A percentile compares a stretch with the other conserved stretches of the same genome.
Evolutionary conservation across 2,797 vertebrate genomes (phyloP).

Genomic region (Tinamus major): DNA sequence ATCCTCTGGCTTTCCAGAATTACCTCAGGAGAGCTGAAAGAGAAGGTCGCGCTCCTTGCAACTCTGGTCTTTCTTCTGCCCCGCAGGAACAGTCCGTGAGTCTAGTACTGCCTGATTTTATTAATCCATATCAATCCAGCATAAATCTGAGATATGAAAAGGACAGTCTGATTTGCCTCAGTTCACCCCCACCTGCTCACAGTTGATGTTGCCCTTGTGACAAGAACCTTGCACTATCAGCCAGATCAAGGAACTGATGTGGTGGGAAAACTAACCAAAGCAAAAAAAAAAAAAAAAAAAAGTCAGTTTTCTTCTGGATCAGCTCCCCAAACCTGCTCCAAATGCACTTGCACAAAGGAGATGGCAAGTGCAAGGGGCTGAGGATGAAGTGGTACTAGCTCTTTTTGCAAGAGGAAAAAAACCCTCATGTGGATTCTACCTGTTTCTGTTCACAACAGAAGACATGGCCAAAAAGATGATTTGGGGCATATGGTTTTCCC

Average conservation of each 20-base stretch:
- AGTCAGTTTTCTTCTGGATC: background rate
- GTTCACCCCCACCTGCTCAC: background rate
- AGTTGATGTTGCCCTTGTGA: background rate
- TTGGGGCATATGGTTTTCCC: background rate
- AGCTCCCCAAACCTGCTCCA: background rate
- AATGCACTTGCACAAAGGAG: background rate
- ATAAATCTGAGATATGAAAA: background rate
- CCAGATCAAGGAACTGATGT: background rate
- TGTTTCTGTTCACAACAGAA: background rate
- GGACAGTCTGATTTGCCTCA: background rate
- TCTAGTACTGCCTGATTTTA: background rate
- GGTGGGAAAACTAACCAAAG: background rate
- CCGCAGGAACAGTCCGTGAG: background rate
- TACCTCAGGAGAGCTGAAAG: background rate
- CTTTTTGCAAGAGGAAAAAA: too few relatives aligned
- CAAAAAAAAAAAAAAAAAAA: background rate
- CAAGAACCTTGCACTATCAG: background rate
- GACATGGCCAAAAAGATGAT: background rate
- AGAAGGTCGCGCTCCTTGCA: background rate
- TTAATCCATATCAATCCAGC: background rate
- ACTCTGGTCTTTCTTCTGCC: background rate
- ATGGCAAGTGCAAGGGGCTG: background rate
- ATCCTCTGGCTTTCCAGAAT: background rate
- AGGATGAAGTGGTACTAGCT: background rate
- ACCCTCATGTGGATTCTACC: accelerated